phyloP scores from a whole-genome alignment of 2,797 vertebrate genomes.

The Lophotriccus pileatus region DNA sequence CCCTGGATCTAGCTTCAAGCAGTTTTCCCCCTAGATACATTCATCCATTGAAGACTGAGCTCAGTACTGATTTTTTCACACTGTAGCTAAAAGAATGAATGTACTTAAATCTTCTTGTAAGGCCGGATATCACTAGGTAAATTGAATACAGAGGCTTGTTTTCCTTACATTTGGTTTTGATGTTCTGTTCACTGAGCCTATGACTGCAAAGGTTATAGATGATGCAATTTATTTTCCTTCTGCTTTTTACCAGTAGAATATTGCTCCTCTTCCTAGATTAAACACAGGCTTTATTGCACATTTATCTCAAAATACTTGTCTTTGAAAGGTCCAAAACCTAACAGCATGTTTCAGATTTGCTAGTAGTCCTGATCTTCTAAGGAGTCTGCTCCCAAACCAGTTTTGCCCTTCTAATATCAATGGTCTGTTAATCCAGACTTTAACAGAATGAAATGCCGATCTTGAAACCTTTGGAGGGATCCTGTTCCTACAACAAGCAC shows the following conservation, averaged over 20 bases:
- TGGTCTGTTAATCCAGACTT: neutral
- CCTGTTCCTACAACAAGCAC: neutral
- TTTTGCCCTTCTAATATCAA: neutral
- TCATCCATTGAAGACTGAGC: neutral
- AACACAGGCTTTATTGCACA: slow-evolving; percentile 54
- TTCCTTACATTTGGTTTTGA: slow-evolving; percentile 71
- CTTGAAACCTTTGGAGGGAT: neutral
- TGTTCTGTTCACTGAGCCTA: slow-evolving; percentile 65
- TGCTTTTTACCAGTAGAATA: slow-evolving; percentile 60
- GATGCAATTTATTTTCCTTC: slow-evolving; percentile 67
- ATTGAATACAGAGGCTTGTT: slow-evolving; percentile 65
- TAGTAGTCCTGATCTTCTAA: neutral
- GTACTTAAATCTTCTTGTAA: slow-evolving; percentile 12
- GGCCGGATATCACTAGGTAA: slow-evolving; percentile 59
- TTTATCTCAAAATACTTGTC: slow-evolving; percentile 40
- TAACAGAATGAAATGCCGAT: neutral
- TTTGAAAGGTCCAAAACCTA: slow-evolving; percentile 35
- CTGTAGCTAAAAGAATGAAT: slow-evolving; percentile 29
- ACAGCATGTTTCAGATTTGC: slow-evolving; percentile 19
- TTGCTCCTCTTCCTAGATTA: slow-evolving; percentile 55
- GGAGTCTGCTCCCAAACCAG: neutral
- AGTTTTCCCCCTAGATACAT: neutral
- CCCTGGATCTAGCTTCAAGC: neutral
- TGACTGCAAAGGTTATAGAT: slow-evolving; percentile 65
- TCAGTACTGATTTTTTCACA: slow-evolving; percentile 37